Evolutionary conservation across 2,888 invertebrate genomes (phyloP), one percentile per base, ranked within the genome.

Genomic region (Helicoverpa assulta): DNA sequence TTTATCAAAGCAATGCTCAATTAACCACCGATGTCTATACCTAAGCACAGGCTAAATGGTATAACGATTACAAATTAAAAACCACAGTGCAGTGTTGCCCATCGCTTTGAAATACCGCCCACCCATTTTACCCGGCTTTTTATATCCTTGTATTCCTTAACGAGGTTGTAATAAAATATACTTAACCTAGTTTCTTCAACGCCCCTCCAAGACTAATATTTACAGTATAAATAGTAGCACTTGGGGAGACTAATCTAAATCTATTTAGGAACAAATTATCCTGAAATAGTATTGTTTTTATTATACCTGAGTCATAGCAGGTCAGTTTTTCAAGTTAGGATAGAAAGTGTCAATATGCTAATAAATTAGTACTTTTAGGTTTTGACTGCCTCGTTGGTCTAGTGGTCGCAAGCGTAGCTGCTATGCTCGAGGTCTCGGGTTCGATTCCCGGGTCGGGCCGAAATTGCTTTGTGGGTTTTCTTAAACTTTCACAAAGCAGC

Each of bases 111-210:
- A 78, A 52, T n/a, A 56, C 65, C 57, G 50, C 60, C 60, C 47
- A 58, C 61, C 29, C 55, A 70, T 67, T 70, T 43, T 60, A 52
- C 33, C 26, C 52, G 21, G 18, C 4, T 64, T 70, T 74, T 80
- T 80, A 81, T 59, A 59, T 40, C 52, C 53, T 14, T 8, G 55
- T 56, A 64, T 69, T 57, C 64, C 61, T 56, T 75, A 75, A 81
- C 66, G 67, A 82, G 18, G 58, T 61, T 60, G 69, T 71, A 69
- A 75, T 81, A 78, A 80, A 70, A 75, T 76, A 66, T 70, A 81
- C 53, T 67, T 78, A 69, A 81, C 76, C 82, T 56, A 71, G 18
- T 67, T 80, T 65, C 62, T 64, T 60, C 29, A 65, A 62, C 66
- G 53, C 33, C 56, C 58, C 26, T 65, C 58, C 62, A 57, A 37